Base-by-base conservation (phyloP, 2,113 vertebrate genomes). In the Amblyopsis rosae region DNA sequence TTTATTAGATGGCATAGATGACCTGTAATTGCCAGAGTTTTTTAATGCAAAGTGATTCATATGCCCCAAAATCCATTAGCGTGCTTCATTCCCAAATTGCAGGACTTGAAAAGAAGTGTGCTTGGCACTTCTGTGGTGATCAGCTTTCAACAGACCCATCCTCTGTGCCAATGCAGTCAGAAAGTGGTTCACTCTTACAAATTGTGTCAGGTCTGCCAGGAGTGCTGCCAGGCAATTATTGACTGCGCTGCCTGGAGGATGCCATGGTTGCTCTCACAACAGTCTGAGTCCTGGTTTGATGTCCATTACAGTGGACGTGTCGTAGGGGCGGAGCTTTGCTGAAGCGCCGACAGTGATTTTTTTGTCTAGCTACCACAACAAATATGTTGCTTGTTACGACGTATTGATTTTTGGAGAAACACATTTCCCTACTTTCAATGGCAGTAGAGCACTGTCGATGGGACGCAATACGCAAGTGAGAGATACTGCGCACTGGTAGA, bases 151-250 rank as follows among this genome's bases (percentile, higher is more conserved):
- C 65, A 70, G 66, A 56, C 70, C 49, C 47, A 45, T 73, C 73
- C 59, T 70, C 66, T 6, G 59, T 54, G 33, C 26, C 66, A 58
- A 33, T 47, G 67, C 67, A 80, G 54, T 65, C 76, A 56, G 70
- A 70, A 49, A 80, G 67, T 35, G 9, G 67, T 69, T 84, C 71
- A 35, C 68, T 66, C 73, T 76, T 76, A 76, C 79, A 81, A 74
- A 86, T 77, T 81, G 68, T 82, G 82, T 82, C 77, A 82, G 75
- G 79, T 75, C 62, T 85, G 70, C 61, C 62, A 47, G 64, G 35
- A 68, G 12, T 26, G 62, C 72, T 75, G 82, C 81, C 79, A 84
- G 80, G 68, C 66, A 60, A 61, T 79, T 84, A 86, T 87, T 19
- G 75, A 86, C 82, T 81, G 56, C 4, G 69, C 81, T 77, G 26